These are phyloP conservation scores for Patella vulgata DNA, from an alignment of 1,140 invertebrate species.

Conservation along the genomic window DNA sequence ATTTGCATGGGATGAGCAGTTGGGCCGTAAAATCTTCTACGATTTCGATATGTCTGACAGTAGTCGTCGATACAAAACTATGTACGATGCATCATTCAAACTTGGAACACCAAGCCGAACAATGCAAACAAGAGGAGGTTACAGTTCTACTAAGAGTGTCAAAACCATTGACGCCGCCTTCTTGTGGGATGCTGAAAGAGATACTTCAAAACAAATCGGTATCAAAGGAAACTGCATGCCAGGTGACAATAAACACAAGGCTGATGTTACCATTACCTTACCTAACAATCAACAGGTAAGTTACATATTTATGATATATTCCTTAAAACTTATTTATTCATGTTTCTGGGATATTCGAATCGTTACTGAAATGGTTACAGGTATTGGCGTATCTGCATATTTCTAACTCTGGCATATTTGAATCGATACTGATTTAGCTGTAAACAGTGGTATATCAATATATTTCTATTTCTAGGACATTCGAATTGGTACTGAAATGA, in stretches of 20 bases:
- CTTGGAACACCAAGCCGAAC: constrained; percentile 27
- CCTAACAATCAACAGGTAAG: constrained; percentile 47
- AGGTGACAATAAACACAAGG: constrained; percentile 18
- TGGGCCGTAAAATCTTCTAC: constrained; percentile 16
- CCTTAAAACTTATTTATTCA: too few species aligned
- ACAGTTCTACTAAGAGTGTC: constrained; percentile 14
- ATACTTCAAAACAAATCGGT: constrained; percentile 42
- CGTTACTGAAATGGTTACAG: too few species aligned
- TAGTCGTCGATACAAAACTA: background rate
- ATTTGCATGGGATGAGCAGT: constrained; percentile 15
- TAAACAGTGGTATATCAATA: too few species aligned
- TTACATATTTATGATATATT: background rate
- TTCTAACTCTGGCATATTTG: too few species aligned
- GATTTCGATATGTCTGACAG: constrained; percentile 7
- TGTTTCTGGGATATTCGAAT: too few species aligned
- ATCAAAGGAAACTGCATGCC: constrained; percentile 27
- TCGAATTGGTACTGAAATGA: constrained; percentile 31
- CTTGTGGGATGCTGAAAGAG: constrained; percentile 54
- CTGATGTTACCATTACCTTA: constrained; percentile 35
- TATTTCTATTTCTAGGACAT: constrained; percentile 21
- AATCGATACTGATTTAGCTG: too few species aligned
- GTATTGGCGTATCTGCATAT: too few species aligned
- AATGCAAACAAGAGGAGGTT: constrained; percentile 23
- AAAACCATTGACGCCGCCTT: constrained; percentile 16
- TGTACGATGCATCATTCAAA: constrained; percentile 12